phyloP scores from a whole-genome alignment of 2,888 invertebrate species.

The Oligia fasciuncula region DNA sequence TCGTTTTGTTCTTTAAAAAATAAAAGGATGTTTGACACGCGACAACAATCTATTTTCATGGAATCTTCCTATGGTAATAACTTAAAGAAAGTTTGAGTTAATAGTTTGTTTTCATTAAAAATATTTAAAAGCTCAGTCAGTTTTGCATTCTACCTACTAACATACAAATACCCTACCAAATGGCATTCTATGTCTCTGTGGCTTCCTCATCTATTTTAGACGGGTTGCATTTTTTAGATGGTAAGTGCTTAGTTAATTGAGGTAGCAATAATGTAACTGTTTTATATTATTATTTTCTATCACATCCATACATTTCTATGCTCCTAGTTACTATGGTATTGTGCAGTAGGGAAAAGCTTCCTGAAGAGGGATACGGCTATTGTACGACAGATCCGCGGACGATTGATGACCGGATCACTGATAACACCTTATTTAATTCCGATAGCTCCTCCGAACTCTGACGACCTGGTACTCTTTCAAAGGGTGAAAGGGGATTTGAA shows the following conservation, averaged over 20 bases:
- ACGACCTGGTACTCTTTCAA: constrained; percentile 61
- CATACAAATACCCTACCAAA: background rate
- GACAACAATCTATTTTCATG: constrained; percentile 24
- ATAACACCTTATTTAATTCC: constrained; percentile 82
- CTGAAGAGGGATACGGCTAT: constrained; percentile 77
- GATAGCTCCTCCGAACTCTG: constrained; percentile 57
- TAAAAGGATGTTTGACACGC: constrained; percentile 39
- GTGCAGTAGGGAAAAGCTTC: constrained; percentile 68
- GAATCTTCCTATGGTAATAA: constrained; percentile 22
- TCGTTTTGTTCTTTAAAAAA: constrained; percentile 44
- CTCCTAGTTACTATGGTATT: constrained; percentile 48
- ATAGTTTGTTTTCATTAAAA: constrained; percentile 3
- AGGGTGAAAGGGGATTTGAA: constrained; percentile 62
- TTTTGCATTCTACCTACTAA: constrained; percentile 17
- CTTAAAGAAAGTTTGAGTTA: constrained; percentile 19
- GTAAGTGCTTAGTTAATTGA: background rate
- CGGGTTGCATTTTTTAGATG: too few relatives aligned
- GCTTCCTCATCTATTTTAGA: background rate
- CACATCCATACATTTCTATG: constrained; percentile 62
- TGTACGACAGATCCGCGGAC: constrained; percentile 71
- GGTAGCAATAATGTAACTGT: background rate
- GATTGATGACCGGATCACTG: constrained; percentile 84
- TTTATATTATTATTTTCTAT: background rate
- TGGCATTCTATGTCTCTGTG: background rate
- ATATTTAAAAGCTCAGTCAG: constrained; percentile 14